Evolutionary conservation across 2,888 invertebrate species (phyloP).

Genomic region (Myopa testacea): DNA sequence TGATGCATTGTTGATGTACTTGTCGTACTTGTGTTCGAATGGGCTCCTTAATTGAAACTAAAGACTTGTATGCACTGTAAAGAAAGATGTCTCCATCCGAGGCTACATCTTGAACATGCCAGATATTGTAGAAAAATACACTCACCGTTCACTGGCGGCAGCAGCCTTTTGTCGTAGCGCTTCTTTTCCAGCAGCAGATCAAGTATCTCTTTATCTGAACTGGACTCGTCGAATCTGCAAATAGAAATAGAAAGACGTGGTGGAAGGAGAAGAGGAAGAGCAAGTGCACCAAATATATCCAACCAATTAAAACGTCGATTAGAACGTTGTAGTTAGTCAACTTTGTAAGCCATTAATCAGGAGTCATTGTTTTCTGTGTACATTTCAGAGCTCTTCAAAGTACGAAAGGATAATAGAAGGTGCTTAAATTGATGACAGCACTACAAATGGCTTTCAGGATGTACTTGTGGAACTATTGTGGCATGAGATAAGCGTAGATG

Average conservation of each 20-base stretch:
- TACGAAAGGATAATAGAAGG: conserved; percentile 13
- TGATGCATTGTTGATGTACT: conserved; percentile 18
- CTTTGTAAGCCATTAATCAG: conserved; percentile 13
- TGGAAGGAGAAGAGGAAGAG: conserved; percentile 1
- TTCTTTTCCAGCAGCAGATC: conserved; percentile 88
- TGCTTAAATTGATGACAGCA: not conserved
- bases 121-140: conserved; percentile 32
- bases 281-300: conserved; percentile 10
- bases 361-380: not conserved
- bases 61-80: not conserved
- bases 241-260: conserved; percentile 14
- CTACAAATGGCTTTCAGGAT: not conserved
- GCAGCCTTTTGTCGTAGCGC: conserved; percentile 92
- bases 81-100: not conserved
- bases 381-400: conserved; percentile 18
- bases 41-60: conserved; percentile 31
- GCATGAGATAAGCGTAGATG: no score
- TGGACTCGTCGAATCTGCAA: conserved; percentile 87
- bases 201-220: conserved; percentile 92
- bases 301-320: conserved; percentile 13
- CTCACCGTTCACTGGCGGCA: conserved; percentile 90
- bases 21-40: conserved; percentile 33
- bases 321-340: conserved; percentile 14
- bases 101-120: not conserved
- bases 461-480: no score